phyloP scores from a whole-genome alignment of 2,888 invertebrate species.

The Lasioglossum figueresi region DNA sequence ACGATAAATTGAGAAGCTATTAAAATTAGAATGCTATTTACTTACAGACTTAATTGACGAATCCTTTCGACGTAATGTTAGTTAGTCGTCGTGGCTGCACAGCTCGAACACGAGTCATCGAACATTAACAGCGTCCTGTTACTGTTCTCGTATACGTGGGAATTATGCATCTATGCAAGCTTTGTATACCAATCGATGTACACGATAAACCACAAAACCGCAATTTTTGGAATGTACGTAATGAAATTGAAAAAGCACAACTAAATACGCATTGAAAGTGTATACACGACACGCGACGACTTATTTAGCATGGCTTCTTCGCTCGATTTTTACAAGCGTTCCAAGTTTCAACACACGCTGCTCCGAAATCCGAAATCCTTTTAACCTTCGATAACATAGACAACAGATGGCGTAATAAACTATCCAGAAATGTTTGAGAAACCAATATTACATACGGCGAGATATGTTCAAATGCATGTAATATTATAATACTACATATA shows the following conservation, averaged over 20 bases:
- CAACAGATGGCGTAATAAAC: neutral
- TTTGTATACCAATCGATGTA: neutral
- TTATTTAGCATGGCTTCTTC: conserved; percentile 12
- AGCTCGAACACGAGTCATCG: too few relatives aligned
- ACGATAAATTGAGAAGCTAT: neutral
- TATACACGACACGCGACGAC: neutral
- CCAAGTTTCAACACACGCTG: conserved; percentile 10
- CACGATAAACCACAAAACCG: neutral
- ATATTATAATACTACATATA: neutral
- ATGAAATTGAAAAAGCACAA: neutral
- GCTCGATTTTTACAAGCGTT: conserved; percentile 1
- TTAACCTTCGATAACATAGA: neutral
- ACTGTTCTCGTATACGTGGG: neutral
- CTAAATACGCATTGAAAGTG: neutral
- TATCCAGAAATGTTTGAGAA: neutral
- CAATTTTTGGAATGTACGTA: conserved; percentile 8
- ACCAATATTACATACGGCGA: neutral
- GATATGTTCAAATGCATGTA: neutral
- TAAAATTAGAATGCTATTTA: neutral
- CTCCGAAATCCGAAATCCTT: neutral
- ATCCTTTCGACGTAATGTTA: conserved; percentile 7
- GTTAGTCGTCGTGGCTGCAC: conserved; percentile 13
- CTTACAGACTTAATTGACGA: conserved; percentile 5
- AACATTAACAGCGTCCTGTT: neutral
- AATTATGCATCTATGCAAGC: neutral